These are phyloP conservation scores for Liopterus haemorrhoidalis DNA, from an alignment of 2,888 invertebrate species.

Conservation along the genomic window DNA sequence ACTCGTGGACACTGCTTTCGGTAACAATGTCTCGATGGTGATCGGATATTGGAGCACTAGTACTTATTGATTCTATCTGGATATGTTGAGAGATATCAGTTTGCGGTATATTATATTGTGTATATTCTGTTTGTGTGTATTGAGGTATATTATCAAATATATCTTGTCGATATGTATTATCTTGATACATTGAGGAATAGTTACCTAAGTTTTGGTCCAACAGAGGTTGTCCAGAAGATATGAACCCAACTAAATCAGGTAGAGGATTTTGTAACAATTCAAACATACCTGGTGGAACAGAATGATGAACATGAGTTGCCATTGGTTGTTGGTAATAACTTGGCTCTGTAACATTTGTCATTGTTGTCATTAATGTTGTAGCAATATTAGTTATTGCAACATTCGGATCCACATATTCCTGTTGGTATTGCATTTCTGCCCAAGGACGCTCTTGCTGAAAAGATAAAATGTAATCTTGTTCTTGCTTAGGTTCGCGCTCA, in stretches of 20 bases:
- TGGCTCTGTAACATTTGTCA: constrained; percentile 6
- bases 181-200: constrained; percentile 40
- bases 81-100: not conserved
- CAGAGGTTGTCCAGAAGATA: constrained; percentile 46
- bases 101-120: constrained; percentile 32
- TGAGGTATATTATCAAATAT: constrained; percentile 25
- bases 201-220: constrained; percentile 48
- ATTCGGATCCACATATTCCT: constrained; percentile 16
- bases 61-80: constrained; percentile 20
- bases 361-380: constrained; percentile 4
- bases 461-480: no score
- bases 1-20: constrained; percentile 2
- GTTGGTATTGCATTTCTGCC: constrained; percentile 25
- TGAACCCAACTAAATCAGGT: constrained; percentile 49
- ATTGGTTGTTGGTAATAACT: constrained; percentile 24
- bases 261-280: constrained; percentile 48
- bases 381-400: constrained; percentile 21
- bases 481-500: not conserved
- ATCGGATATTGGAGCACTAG: constrained; percentile 1
- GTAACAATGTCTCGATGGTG: constrained; percentile 1
- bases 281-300: constrained; percentile 39
- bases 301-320: constrained; percentile 18
- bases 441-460: constrained; percentile 13
- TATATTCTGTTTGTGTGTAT: constrained; percentile 38
- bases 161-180: constrained; percentile 10